A percentile compares a stretch with the other conserved stretches of the same genome.
Conservation (phyloP, 2,113 vertebrate species). For the Gobio gobio region DNA sequence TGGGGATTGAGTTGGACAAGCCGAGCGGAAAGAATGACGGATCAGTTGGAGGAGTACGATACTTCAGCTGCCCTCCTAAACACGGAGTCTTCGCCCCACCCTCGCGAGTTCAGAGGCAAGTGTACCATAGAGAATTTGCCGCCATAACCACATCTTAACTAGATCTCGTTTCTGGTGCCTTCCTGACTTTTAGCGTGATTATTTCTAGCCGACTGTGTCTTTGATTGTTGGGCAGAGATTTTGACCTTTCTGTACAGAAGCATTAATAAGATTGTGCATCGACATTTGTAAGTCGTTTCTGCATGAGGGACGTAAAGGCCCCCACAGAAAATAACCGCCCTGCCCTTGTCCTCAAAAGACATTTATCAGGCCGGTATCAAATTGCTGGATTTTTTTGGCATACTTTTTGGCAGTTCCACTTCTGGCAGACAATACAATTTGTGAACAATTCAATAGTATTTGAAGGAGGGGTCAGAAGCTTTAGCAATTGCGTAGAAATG, state of each 20-base stretch:
- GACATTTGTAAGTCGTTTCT: conserved; percentile 32
- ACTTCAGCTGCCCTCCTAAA: conserved; percentile 91
- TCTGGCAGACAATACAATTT: no score
- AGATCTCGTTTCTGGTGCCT: conserved; percentile 2
- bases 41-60: conserved; percentile 89
- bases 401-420: no score
- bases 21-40: conserved; percentile 95
- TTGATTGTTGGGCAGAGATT: conserved; percentile 12
- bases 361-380: not conserved
- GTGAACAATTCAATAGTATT: no score
- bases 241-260: conserved; percentile 19
- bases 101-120: conserved; percentile 92
- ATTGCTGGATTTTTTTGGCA: not conserved
- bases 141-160: not conserved
- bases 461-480: no score
- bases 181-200: conserved; percentile 9
- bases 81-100: conserved; percentile 94
- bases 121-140: not conserved
- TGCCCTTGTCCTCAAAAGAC: conserved; percentile 12
- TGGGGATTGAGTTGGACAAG: conserved; percentile 93
- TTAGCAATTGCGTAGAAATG: not conserved
- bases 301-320: not conserved
- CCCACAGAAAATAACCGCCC: not conserved
- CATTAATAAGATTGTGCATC: conserved; percentile 37
- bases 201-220: conserved; percentile 26